Evolutionary conservation across 2,888 invertebrate species (phyloP), one percentile per base, ranked within the genome.

Genomic region (Tethea ocularis): DNA sequence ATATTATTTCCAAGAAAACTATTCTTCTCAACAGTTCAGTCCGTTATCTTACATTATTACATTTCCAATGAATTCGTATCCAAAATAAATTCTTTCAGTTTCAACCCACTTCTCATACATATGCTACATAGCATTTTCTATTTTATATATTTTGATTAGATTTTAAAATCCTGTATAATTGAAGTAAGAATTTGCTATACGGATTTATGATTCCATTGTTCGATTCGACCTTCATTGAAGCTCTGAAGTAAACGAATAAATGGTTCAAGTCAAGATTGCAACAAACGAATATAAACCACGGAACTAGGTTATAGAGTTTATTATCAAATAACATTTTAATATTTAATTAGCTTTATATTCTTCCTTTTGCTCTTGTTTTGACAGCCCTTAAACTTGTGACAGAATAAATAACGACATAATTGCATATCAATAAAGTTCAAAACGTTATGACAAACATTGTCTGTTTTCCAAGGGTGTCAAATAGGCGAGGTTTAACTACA

Each of bases 21-120:
- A 2, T 20, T 46, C 0, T 20, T 46, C 10, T 46, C 20, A 46
- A 8, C 41, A 20, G 46, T 20, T 46, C 46, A 46, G 46, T 46
- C 46, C 10, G 10, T 20, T 33, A 33, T 33, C 46, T 46, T 10
- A 54, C 15, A 54, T 36, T 17, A 36, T 36, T 5, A 26, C n/a
- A 52, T 53, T 53, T n/a, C 52, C 29, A 26, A 53, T 29, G 11
- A 53, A 29, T 29, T 53, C 52, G 29, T 52, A 52, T 53, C 23
- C 26, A 53, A 53, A 33, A 54, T 54, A 54, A 54, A 33, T 26
- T 54, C 13, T 33, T 20, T 33, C 33, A 33, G 20, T 33, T 36
- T 15, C 6, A 1, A 20, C 20, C 10, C 10, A 20, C 10, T 2
- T 46, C 20, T 46, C 46, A 20, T 46, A 10, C 17, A 17, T 41